These are phyloP conservation scores for Synchiropus splendidus DNA, from an alignment of 2,113 vertebrate species.

Conservation along the genomic window DNA sequence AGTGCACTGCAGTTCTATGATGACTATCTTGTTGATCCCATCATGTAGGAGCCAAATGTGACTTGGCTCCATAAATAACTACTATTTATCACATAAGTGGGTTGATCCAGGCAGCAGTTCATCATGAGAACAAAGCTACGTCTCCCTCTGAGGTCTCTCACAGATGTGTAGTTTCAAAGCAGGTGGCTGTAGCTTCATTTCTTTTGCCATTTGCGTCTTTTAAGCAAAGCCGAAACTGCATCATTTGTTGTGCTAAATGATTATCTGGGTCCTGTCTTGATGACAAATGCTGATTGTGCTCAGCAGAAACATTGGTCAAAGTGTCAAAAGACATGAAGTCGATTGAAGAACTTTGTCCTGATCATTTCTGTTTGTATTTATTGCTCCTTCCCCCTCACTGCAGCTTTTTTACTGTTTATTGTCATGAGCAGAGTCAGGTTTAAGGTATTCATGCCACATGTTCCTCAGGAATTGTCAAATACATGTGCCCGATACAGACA, in stretches of 20 bases:
- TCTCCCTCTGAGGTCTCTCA: slow-evolving; percentile 13
- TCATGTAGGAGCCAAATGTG: slow-evolving; percentile 2
- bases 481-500: too few species aligned
- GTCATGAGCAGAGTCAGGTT: too few species aligned
- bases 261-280: slow-evolving; percentile 37
- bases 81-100: slow-evolving; percentile 6
- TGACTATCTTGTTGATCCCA: slow-evolving; percentile 9
- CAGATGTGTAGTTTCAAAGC: too few species aligned
- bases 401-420: too few species aligned
- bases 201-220: too few species aligned
- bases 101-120: slow-evolving; percentile 5
- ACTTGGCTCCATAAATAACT: slow-evolving; percentile 2
- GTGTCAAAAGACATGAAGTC: slow-evolving; percentile 49
- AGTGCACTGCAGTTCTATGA: background rate
- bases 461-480: slow-evolving; percentile 16
- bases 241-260: slow-evolving; percentile 17
- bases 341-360: slow-evolving; percentile 27
- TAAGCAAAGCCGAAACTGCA: slow-evolving; percentile 25
- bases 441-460: too few species aligned
- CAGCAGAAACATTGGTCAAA: slow-evolving; percentile 44
- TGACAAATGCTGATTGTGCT: slow-evolving; percentile 50
- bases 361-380: background rate
- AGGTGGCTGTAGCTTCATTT: too few species aligned
- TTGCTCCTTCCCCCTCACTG: too few species aligned
- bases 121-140: slow-evolving; percentile 12